Evolutionary conservation across 2,888 invertebrate species (phyloP).

Genomic region (Hedychridium roseum): DNA sequence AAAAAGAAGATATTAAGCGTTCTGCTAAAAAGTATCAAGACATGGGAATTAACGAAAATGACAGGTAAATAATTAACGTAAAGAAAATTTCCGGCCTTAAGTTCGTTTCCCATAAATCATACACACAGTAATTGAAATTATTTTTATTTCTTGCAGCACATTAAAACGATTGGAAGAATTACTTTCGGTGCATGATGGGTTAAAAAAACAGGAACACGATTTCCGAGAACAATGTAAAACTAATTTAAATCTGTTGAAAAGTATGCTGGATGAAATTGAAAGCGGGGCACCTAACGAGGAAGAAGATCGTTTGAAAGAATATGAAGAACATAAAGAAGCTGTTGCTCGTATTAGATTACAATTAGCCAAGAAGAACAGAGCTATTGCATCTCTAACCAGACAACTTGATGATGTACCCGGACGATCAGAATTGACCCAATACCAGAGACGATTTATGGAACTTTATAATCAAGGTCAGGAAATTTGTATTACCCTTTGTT

Average conservation of each 20-base stretch:
- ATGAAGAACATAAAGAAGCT: slow-evolving; percentile 72
- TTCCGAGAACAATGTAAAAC: slow-evolving; percentile 79
- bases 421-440: slow-evolving; percentile 91
- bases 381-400: slow-evolving; percentile 81
- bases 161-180: slow-evolving; percentile 68
- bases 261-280: slow-evolving; percentile 62
- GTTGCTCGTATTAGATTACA: slow-evolving; percentile 70
- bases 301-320: slow-evolving; percentile 65
- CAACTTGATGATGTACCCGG: slow-evolving; percentile 94
- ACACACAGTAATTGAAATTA: slow-evolving; percentile 45
- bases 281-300: slow-evolving; percentile 64
- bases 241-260: slow-evolving; percentile 69
- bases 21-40: slow-evolving; percentile 65
- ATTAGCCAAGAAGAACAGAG: slow-evolving; percentile 81
- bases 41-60: slow-evolving; percentile 66
- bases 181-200: slow-evolving; percentile 74
- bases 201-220: slow-evolving; percentile 76
- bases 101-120: not conserved
- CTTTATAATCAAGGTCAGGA: slow-evolving; percentile 87
- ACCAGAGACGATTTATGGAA: slow-evolving; percentile 94
- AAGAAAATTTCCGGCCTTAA: not conserved
- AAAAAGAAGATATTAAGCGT: slow-evolving; percentile 58
- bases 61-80: slow-evolving; percentile 58
- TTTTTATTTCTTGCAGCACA: slow-evolving; percentile 39
- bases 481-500: not conserved